A percentile compares a stretch with the other conserved stretches of the same genome.
phyloP scores from a whole-genome alignment of 2,888 invertebrate species.

The Polylopha cassiicola region DNA sequence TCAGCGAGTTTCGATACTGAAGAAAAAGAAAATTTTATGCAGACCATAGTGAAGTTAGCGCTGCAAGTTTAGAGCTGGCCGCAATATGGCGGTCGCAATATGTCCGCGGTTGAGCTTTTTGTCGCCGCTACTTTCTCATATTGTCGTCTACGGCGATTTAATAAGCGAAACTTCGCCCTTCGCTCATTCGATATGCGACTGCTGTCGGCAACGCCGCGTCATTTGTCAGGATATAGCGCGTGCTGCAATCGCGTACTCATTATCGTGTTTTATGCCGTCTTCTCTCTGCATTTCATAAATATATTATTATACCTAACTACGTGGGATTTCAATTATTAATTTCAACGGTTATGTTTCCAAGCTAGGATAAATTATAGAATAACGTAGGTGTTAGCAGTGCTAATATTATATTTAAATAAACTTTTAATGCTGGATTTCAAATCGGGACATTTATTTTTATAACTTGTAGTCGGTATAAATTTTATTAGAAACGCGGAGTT shows the following conservation, averaged over 20 bases:
- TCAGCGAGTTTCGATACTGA: constrained; percentile 28
- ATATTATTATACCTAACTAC: no score
- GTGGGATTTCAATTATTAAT: no score
- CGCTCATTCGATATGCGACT: constrained; percentile 69
- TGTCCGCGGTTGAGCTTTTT: constrained; percentile 65
- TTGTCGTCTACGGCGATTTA: constrained; percentile 64
- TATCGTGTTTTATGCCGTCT: constrained; percentile 26
- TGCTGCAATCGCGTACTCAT: constrained; percentile 22
- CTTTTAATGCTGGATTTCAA: no score
- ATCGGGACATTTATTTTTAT: no score
- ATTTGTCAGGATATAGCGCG: constrained; percentile 42
- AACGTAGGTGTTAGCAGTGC: no score
- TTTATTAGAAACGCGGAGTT: no score
- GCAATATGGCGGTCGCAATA: constrained; percentile 66
- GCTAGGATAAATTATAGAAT: no score
- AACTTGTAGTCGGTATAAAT: no score
- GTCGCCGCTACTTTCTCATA: constrained; percentile 67
- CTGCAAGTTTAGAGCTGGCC: constrained; percentile 63
- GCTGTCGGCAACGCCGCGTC: constrained; percentile 54
- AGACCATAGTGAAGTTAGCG: constrained; percentile 50
- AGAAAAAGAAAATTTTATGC: constrained; percentile 57
- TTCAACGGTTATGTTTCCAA: no score
- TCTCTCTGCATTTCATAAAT: no score
- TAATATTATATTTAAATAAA: no score
- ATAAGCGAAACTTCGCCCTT: constrained; percentile 69